phyloP scores from a whole-genome alignment of 2,888 invertebrate species.

The Drosophila koepferae region DNA sequence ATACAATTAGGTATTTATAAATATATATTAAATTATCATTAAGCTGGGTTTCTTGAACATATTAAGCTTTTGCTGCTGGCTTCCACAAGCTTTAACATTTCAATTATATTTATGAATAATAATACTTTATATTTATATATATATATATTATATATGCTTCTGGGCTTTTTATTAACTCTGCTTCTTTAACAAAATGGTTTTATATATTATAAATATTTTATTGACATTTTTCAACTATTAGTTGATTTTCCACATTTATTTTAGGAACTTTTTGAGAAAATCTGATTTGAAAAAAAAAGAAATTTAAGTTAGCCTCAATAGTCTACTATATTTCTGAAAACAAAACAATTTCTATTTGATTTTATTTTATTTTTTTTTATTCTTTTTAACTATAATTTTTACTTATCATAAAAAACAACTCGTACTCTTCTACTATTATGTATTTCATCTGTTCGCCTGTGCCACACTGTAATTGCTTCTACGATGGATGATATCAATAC shows the following conservation, averaged over 20 bases:
- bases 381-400: conserved; percentile 49
- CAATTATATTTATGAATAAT: conserved; percentile 16
- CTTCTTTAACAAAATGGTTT: conserved; percentile 25
- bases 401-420: conserved; percentile 69
- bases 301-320: conserved; percentile 9
- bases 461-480: conserved; percentile 82
- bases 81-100: conserved; percentile 40
- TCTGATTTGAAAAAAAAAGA: background rate
- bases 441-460: conserved; percentile 85
- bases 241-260: background rate
- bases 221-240: conserved; percentile 1
- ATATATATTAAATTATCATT: background rate
- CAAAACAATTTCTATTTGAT: conserved; percentile 46
- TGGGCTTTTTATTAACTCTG: conserved; percentile 37
- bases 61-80: conserved; percentile 44
- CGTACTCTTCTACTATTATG: conserved; percentile 82
- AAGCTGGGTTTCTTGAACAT: conserved; percentile 2
- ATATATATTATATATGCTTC: conserved; percentile 4
- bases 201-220: conserved; percentile 7
- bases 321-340: conserved; percentile 15
- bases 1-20: conserved; percentile 13
- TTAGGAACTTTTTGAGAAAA: conserved; percentile 2
- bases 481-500: conserved; percentile 83
- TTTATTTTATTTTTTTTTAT: conserved; percentile 31
- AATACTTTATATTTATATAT: background rate